These are phyloP conservation scores for Crenuchus spilurus DNA, from an alignment of 2,797 vertebrate genomes.

Conservation along the genomic window DNA sequence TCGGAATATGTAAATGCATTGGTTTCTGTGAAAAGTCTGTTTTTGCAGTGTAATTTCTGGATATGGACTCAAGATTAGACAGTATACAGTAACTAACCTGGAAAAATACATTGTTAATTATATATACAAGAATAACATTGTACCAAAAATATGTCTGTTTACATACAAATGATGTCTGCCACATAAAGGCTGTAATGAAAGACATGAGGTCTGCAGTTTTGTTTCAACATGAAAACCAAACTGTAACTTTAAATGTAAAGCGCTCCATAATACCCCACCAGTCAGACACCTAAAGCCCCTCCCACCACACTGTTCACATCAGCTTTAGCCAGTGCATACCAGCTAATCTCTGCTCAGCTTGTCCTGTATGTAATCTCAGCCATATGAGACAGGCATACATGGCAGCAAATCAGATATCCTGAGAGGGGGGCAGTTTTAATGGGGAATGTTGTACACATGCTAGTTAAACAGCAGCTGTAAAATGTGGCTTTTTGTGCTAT, in stretches of 20 bases:
- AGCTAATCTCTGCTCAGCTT: constrained; percentile 21
- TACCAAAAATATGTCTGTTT: too few relatives aligned
- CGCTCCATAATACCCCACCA: background rate
- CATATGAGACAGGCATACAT: background rate
- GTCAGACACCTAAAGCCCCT: background rate
- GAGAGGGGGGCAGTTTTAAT: background rate
- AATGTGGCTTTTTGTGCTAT: background rate
- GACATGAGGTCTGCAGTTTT: background rate
- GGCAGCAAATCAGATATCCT: background rate
- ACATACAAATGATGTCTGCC: background rate
- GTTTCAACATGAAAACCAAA: background rate
- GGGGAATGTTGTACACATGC: background rate
- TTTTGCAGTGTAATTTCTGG: too few relatives aligned
- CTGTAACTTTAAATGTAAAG: background rate
- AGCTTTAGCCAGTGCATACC: constrained; percentile 16
- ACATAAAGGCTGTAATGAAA: background rate
- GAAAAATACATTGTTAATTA: too few relatives aligned
- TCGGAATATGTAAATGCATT: too few relatives aligned
- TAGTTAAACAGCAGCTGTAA: background rate
- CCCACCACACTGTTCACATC: constrained; percentile 32
- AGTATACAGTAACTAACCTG: too few relatives aligned
- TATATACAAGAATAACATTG: too few relatives aligned
- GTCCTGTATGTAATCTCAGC: background rate
- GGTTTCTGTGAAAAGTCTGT: too few relatives aligned
- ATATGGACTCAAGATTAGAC: too few relatives aligned